Base-by-base conservation (phyloP, 2,797 vertebrate species). In the Falco cherrug region DNA sequence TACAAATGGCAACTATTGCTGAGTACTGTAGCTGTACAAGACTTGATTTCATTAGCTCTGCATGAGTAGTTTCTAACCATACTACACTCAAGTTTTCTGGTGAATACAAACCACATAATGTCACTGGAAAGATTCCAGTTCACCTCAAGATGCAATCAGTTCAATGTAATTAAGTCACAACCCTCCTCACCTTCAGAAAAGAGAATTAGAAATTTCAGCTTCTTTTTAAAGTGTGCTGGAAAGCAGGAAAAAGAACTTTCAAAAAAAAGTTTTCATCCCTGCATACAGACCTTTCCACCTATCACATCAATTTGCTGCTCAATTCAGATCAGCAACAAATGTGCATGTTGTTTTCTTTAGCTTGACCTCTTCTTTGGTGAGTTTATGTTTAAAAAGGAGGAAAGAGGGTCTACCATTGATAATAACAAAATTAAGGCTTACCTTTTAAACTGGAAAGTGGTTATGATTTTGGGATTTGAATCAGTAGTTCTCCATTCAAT, bases 261-360 rank as follows among this genome's bases (percentile, higher is more conserved):
- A 56, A 75, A 82, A 53, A 53, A 17, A 7, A 17, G 1, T 37
- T 84, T 83, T 69, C 18, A 65, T 43, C 47, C 48, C 24, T 77
- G 76, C 86, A 51, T 60, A 54, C 92, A 96, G 70, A 89, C 78
- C 80, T 85, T 96, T 95, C 76, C 78, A 45, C 28, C 37, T 81
- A n/a, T 43, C 90, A 53, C 85, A 96, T 85, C 51, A 60, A 81
- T 93, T 96, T 94, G 70, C 37, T 54, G 26, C 45, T 96, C 84
- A 91, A 87, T 94, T 86, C 96, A 83, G 87, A 92, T 95, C 88
- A n/a, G 47, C 87, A 82, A 86, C n/a, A 70, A 78, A 83, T 75
- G 80, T 8, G 19, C 37, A 51, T 37, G 6, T 39, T 81, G 35
- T 60, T 97, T 90, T 90, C 41, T 77, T 96, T 93, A 96, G 60